These are phyloP conservation scores for Dicyrtoma fusca DNA, from an alignment of 2,888 invertebrate species.

Conservation along the genomic window DNA sequence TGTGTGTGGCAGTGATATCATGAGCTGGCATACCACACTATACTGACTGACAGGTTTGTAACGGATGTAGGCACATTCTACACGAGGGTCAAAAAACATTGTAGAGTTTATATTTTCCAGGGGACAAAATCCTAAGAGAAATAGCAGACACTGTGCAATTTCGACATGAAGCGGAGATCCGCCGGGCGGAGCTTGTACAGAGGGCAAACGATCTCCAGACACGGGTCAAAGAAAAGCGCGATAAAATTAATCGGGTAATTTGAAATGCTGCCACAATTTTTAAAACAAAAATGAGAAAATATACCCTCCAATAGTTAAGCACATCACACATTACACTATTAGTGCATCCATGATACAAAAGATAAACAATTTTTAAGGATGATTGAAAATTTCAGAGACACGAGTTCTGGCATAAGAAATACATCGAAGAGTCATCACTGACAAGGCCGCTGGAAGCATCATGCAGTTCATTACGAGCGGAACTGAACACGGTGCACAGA, in stretches of 20 bases:
- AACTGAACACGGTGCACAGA: slow-evolving; percentile 58
- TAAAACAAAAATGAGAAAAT: too few species aligned
- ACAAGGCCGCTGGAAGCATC: slow-evolving; percentile 57
- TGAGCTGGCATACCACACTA: not conserved
- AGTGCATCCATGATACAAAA: too few species aligned
- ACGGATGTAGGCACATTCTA: too few species aligned
- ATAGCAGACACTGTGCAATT: slow-evolving; percentile 56
- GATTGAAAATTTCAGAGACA: slow-evolving; percentile 51
- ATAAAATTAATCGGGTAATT: slow-evolving; percentile 57
- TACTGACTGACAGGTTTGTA: not conserved
- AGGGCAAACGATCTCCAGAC: slow-evolving; percentile 57
- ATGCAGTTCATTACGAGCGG: slow-evolving; percentile 57
- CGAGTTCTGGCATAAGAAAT: slow-evolving; percentile 57
- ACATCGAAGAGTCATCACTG: slow-evolving; percentile 56
- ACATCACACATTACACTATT: too few species aligned
- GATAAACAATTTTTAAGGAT: too few species aligned
- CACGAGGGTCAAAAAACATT: too few species aligned
- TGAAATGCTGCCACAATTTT: not conserved
- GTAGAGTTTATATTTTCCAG: slow-evolving; percentile 33
- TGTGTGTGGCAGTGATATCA: not conserved
- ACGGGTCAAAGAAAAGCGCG: slow-evolving; percentile 56
- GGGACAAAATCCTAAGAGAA: slow-evolving; percentile 57
- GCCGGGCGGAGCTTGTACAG: slow-evolving; percentile 56
- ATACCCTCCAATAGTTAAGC: too few species aligned
- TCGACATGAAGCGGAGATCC: slow-evolving; percentile 56